Percentiles rank a stretch among this genome's conserved stretches.
Evolutionary conservation across 2,113 vertebrate genomes (phyloP).

Genomic region (Ramphastos sulfuratus): DNA sequence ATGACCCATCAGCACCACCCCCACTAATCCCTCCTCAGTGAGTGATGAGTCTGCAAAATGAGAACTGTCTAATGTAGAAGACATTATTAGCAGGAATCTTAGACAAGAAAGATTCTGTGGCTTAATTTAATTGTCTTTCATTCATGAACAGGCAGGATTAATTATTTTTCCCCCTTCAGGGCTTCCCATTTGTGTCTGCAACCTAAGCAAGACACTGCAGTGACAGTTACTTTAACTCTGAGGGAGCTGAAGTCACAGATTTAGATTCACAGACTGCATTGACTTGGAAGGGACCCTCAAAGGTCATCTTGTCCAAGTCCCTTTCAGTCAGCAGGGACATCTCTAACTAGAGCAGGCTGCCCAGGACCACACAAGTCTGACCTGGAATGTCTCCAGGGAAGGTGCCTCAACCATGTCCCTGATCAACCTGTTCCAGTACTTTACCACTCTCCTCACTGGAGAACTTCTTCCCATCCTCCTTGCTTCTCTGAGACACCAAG

Average conservation of each 20-base stretch:
- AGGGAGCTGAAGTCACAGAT: neutral
- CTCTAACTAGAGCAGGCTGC: no score
- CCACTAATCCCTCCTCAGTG: neutral
- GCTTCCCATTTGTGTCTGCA: neutral
- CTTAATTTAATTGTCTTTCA: slow-evolving; percentile 2
- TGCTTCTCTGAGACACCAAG: neutral
- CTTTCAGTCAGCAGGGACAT: no score
- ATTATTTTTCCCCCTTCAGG: neutral
- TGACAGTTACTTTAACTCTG: neutral
- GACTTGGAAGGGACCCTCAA: no score
- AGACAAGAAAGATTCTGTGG: neutral
- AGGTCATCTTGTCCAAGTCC: no score
- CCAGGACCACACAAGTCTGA: no score
- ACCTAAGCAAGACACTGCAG: neutral
- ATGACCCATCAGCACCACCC: neutral
- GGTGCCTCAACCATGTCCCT: no score
- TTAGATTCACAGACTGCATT: no score
- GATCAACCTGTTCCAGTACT: no score
- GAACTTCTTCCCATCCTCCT: neutral
- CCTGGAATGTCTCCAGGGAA: no score
- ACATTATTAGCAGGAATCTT: neutral
- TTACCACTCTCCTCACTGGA: rapidly evolving
- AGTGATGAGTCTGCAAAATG: neutral
- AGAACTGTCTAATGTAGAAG: neutral
- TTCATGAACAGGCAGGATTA: neutral